Evolutionary conservation across 2,797 vertebrate species (phyloP), one percentile per base, ranked within the genome.

Genomic region (Acipenser transmontanus): DNA sequence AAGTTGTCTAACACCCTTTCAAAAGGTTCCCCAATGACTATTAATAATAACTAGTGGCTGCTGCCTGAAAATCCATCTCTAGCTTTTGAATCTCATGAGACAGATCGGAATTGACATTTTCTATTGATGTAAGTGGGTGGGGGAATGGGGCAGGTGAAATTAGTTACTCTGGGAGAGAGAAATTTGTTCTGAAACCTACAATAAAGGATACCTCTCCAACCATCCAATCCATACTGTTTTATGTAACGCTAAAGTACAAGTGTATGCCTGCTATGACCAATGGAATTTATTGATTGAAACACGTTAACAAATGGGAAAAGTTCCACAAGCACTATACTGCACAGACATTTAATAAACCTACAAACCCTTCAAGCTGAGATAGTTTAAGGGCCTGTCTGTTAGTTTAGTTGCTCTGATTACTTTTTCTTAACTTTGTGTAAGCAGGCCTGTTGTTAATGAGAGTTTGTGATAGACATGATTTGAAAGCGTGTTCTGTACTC

Each of bases 41-140:
- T 78, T 82, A 84, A 82, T 78, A 76, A 81, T 73, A 81, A 73
- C 71, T 13, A 7, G 12, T 6, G 11, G 11, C 6, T 12, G 54
- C 54, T 57, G 11, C 14, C 54, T 4, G 54, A 57, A 57, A n/a
- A 57, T 57, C 12, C 9, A n/a, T 14, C 54, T n/a, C 34, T 3
- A 34, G 34, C 34, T 34, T 34, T 34, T 34, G 12, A 0, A 13
- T 57, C 54, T 57, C 54, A n/a, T 57, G 54, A 57, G 54, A 57
- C 0, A 9, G 54, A 6, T 13, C 9, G 6, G 54, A 57, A 57
- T 57, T 57, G 54, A 57, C 54, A 57, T 11, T 57, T 57, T 57
- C 2, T 57, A 57, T 57, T n/a, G 54, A 57, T 57, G 73, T 72
- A 78, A 74, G 80, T 34, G 73, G 71, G 76, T 80, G 49, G 69